Conservation (phyloP, 2,113 vertebrate genomes). For the Pterocles gutturalis region DNA sequence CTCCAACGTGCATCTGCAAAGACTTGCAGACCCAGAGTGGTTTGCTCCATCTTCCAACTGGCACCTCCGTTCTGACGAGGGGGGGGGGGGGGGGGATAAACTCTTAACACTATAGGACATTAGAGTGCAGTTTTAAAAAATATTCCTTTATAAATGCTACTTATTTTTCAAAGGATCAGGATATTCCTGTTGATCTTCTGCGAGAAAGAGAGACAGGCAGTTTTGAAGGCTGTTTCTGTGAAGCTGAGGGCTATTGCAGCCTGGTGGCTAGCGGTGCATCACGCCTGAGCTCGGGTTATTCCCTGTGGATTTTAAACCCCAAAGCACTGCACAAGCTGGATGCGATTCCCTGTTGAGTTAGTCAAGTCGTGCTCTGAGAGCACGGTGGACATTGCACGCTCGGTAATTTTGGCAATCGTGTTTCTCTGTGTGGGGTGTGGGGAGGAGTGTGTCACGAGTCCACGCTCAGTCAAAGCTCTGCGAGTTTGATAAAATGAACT, state of each 20-base stretch:
- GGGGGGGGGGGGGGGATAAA: too few relatives aligned
- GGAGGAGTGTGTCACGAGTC: background rate
- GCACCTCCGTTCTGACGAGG: background rate
- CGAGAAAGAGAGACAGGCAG: background rate
- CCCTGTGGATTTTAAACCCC: background rate
- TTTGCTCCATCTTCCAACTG: too few relatives aligned
- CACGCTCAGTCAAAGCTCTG: background rate
- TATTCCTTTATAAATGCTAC: background rate
- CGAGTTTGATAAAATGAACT: background rate
- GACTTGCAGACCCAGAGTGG: background rate
- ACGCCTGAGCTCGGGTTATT: background rate
- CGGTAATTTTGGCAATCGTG: rapidly evolving
- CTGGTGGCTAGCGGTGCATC: rapidly evolving
- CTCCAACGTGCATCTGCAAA: rapidly evolving
- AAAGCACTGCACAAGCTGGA: background rate
- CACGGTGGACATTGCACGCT: rapidly evolving
- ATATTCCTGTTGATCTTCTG: background rate
- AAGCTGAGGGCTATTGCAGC: background rate
- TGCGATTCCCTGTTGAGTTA: background rate
- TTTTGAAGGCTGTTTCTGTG: background rate
- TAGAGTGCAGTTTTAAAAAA: background rate
- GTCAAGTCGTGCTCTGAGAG: background rate
- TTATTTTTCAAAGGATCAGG: background rate
- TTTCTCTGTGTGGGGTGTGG: background rate
- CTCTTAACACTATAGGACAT: too few relatives aligned